Percentiles rank a stretch among this genome's conserved stretches.
Conservation (phyloP, 2,113 vertebrate genomes). For the Pipra filicauda region DNA sequence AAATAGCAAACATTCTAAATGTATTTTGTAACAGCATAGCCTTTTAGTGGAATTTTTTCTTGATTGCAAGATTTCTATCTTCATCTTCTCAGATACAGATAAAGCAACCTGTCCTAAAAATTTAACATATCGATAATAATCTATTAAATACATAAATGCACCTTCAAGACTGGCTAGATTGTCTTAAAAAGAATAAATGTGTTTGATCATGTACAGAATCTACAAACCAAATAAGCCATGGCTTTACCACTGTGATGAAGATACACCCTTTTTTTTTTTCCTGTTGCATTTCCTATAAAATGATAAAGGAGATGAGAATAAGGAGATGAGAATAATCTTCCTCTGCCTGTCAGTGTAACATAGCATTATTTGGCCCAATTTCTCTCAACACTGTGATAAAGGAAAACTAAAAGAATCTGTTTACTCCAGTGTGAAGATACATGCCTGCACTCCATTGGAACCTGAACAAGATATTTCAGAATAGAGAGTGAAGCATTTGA, state of each 20-base stretch:
- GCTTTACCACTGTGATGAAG: background rate
- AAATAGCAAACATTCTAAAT: background rate
- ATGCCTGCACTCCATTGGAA: background rate
- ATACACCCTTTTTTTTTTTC: background rate
- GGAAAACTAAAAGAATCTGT: background rate
- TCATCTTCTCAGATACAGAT: background rate
- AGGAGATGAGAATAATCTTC: background rate
- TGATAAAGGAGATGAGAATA: background rate
- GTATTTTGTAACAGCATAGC: background rate
- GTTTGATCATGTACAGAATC: background rate
- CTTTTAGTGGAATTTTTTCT: background rate
- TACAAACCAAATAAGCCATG: background rate
- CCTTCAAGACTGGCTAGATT: background rate
- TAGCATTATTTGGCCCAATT: background rate
- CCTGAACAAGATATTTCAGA: background rate
- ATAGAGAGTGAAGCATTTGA: background rate
- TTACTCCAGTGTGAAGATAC: background rate
- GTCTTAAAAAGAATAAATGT: background rate
- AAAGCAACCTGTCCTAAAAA: background rate
- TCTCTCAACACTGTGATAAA: background rate
- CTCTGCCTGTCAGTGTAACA: background rate
- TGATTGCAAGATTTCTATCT: background rate
- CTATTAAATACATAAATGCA: background rate
- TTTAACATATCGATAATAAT: background rate
- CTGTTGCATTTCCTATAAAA: background rate